These are phyloP conservation scores for Nesidiocoris tenuis DNA, from an alignment of 2,888 invertebrate genomes.

Conservation along the genomic window DNA sequence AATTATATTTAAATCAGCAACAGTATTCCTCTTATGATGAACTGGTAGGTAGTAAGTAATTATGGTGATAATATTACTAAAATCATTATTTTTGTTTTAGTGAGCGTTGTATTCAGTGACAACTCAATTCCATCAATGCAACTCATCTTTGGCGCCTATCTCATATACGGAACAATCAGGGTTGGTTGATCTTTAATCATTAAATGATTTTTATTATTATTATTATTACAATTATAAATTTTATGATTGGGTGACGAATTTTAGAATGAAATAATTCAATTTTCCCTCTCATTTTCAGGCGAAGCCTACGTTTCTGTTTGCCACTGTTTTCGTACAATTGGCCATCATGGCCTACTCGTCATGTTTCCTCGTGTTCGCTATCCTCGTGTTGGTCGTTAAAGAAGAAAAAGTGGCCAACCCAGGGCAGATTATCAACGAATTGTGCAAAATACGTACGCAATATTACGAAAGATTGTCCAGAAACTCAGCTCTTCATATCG, in stretches of 20 bases:
- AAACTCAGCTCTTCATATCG: background rate
- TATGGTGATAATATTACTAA: no score
- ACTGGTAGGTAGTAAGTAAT: no score
- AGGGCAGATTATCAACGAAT: slow-evolving; percentile 10
- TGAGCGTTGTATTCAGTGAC: background rate
- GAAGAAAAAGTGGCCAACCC: background rate
- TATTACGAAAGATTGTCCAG: background rate
- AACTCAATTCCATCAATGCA: slow-evolving; percentile 27
- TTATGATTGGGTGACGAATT: no score
- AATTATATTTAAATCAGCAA: no score
- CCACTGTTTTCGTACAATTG: slow-evolving; percentile 19
- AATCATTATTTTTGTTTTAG: no score
- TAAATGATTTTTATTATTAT: no score
- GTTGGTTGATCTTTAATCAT: slow-evolving; percentile 4
- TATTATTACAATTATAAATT: no score
- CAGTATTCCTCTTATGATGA: no score
- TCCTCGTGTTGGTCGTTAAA: background rate
- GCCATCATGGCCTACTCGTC: slow-evolving; percentile 11
- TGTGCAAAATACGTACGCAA: slow-evolving; percentile 21
- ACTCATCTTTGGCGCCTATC: slow-evolving; percentile 21
- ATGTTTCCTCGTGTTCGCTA: slow-evolving; percentile 1
- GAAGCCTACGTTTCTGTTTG: slow-evolving; percentile 10
- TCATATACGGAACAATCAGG: slow-evolving; percentile 15
- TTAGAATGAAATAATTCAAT: background rate
- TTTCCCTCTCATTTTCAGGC: slow-evolving; percentile 11